Evolutionary conservation across 2,113 vertebrate species (phyloP).

Genomic region (Ibidorhyncha struthersii): DNA sequence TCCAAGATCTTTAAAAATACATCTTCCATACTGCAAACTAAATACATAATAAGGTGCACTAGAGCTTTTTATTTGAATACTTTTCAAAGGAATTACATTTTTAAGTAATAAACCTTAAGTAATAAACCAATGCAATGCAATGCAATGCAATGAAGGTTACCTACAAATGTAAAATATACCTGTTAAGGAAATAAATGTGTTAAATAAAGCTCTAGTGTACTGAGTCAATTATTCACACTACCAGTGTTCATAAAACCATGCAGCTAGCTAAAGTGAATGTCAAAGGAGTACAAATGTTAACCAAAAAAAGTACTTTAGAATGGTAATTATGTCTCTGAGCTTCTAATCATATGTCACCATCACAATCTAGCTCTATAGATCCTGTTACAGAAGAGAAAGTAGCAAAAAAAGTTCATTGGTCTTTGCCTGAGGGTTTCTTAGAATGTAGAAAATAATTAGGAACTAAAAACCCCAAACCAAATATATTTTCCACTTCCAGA

Average conservation of each 20-base stretch:
- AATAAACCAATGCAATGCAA: no score
- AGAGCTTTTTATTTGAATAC: not conserved
- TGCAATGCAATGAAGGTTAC: not conserved
- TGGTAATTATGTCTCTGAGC: not conserved
- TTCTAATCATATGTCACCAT: not conserved
- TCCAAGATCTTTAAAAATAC: not conserved
- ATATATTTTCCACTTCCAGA: not conserved
- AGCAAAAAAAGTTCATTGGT: not conserved
- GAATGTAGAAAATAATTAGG: not conserved
- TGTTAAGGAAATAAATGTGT: not conserved
- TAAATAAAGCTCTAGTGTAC: not conserved
- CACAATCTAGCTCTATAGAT: not conserved
- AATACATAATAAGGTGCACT: not conserved
- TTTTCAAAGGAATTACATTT: not conserved
- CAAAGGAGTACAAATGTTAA: not conserved
- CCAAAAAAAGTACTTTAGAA: not conserved
- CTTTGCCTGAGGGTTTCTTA: not conserved
- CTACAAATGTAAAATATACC: not conserved
- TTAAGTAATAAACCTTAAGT: not conserved
- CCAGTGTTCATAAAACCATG: not conserved
- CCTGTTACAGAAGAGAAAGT: not conserved
- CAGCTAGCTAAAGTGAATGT: not conserved
- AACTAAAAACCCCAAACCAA: fast-evolving
- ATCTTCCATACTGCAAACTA: not conserved
- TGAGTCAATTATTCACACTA: not conserved